Conservation (phyloP, 2,797 vertebrate species). For the Bradypodion ventrale region DNA sequence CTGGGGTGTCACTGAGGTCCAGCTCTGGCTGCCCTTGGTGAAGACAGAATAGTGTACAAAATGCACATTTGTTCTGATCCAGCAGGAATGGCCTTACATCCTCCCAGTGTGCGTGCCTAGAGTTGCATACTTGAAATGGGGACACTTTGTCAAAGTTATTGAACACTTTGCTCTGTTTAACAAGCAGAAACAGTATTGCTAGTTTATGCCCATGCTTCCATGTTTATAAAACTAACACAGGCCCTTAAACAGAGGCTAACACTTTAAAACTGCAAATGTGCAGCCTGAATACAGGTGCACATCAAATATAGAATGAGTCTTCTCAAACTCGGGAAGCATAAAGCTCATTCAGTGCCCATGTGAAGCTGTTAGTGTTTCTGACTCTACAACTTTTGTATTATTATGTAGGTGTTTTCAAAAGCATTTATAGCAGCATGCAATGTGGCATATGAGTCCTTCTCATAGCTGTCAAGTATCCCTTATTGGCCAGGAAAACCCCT, state of each 20-base stretch:
- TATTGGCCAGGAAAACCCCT: too few relatives aligned
- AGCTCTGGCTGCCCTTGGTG: neutral
- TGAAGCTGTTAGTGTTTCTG: conserved; percentile 1
- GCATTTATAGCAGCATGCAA: conserved; percentile 1
- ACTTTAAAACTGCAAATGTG: neutral
- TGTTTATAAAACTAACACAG: neutral
- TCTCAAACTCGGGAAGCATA: neutral
- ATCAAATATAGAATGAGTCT: neutral
- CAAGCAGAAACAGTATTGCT: neutral
- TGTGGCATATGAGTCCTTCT: neutral
- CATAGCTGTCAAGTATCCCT: too few relatives aligned
- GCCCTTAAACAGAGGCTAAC: neutral
- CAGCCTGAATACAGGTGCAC: neutral
- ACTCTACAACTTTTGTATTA: conserved; percentile 6
- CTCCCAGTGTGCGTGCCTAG: neutral
- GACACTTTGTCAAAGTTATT: neutral
- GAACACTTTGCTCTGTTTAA: neutral
- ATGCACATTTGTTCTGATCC: neutral
- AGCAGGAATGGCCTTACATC: neutral
- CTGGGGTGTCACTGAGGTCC: too few relatives aligned
- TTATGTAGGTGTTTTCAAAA: neutral
- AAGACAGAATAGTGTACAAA: neutral
- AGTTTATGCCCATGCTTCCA: neutral
- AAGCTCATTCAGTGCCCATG: neutral
- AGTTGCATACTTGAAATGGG: neutral